Percentiles rank a stretch among this genome's conserved stretches.
phyloP scores from a whole-genome alignment of 2,888 invertebrate species.

The Incurvaria masculella region DNA sequence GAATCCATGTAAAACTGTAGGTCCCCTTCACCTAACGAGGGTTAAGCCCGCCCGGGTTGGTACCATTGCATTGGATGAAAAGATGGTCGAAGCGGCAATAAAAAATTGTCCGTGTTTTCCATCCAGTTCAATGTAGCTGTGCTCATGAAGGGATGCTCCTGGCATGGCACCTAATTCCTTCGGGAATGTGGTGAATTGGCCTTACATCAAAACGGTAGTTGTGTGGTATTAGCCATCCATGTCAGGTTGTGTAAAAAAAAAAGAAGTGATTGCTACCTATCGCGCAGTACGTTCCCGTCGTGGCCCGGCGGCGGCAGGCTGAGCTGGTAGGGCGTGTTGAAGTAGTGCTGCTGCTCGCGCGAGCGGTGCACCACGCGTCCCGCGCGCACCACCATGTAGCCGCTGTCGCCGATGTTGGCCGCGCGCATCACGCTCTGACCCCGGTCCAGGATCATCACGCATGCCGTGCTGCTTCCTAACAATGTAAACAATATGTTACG shows the following conservation, averaged over 20 bases:
- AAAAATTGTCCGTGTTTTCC: too few species aligned
- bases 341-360: constrained; percentile 97
- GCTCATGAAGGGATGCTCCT: too few species aligned
- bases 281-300: constrained; percentile 82
- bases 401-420: constrained; percentile 98
- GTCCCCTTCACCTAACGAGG: too few species aligned
- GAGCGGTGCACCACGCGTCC: constrained; percentile 89
- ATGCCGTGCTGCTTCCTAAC: constrained; percentile 98
- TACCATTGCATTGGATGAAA: too few species aligned
- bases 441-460: constrained; percentile 90
- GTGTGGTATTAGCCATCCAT: too few species aligned
- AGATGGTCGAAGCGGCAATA: too few species aligned
- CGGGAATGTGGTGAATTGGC: too few species aligned
- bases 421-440: constrained; percentile 89
- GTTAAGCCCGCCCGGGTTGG: too few species aligned
- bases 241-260: too few species aligned
- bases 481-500: background rate
- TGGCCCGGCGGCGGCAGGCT: constrained; percentile 91
- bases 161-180: too few species aligned
- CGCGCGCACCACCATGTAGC: constrained; percentile 87
- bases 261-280: constrained; percentile 61
- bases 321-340: constrained; percentile 97
- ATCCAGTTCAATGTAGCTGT: too few species aligned
- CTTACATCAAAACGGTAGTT: background rate
- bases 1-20: too few species aligned